Base-by-base conservation (phyloP, 2,797 vertebrate genomes). In the Malacoctenus gilli region DNA sequence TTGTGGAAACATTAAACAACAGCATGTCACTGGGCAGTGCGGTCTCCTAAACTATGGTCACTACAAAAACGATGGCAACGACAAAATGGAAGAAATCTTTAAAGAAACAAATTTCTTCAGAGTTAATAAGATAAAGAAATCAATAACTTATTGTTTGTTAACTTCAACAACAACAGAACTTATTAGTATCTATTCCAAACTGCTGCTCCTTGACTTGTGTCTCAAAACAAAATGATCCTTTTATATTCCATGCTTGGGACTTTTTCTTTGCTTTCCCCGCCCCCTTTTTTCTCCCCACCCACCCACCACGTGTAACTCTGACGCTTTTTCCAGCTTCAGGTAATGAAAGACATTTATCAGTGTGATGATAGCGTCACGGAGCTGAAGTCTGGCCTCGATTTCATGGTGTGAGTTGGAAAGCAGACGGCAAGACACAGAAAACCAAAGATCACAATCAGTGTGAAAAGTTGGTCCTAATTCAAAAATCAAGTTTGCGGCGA, bases 291-390 rank as follows among this genome's bases (percentile, higher is more conserved):
- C 76, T 48, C n/a, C n/a, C n/a, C n/a, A n/a, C 25, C 84, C 78
- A 12, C 77, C 82, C 63, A 80, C 58, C 15, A 75, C 72, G 63
- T 65, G 39, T 7, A 43, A 15, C 40, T 3, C n/a, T 88, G 85
- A 89, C 74, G 54, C 56, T 71, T 1, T 58, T 68, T 61, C 49
- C 47, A 58, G 8, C 18, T 18, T 8, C 4, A 15, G 3, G 3
- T 14, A 18, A 20, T 13, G 12, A 0, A 5, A 3, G 35, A 22
- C 3, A 8, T 25, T 54, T 9, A 56, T 39, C 1, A 16, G 2
- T 16, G 6, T 0, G 14, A 1, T 8, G 35, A 38, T 75, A 28
- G 25, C 9, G 25, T 28, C 25, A 4, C 25, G 9, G 25, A 28
- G 1, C 15, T 36, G 49, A 62, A 12, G 23, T 43, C 18, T 20